phyloP scores from a whole-genome alignment of 2,113 vertebrate species.

The Catharus fuscescens region DNA sequence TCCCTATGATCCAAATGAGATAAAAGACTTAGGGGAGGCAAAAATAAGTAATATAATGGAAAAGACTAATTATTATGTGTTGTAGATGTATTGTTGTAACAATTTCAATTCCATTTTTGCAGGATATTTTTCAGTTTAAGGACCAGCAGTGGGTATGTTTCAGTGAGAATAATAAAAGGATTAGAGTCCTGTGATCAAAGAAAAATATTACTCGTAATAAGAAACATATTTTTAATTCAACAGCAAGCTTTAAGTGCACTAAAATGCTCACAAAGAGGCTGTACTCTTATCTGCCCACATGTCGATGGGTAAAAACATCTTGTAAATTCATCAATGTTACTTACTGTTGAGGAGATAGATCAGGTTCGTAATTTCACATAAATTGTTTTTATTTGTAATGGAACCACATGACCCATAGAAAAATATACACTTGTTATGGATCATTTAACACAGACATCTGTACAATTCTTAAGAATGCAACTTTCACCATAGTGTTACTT shows the following conservation, averaged over 20 bases:
- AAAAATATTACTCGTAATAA: not conserved
- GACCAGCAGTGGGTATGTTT: not conserved
- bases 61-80: not conserved
- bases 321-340: rapidly evolving
- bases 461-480: constrained; percentile 54
- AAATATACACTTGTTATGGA: constrained; percentile 28
- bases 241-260: not conserved
- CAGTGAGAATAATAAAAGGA: not conserved
- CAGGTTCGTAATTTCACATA: constrained; percentile 9
- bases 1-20: not conserved
- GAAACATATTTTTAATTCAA: not conserved
- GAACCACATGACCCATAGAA: constrained; percentile 3
- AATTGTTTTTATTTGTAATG: constrained; percentile 48
- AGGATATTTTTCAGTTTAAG: not conserved
- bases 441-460: constrained; percentile 61
- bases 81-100: not conserved
- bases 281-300: not conserved
- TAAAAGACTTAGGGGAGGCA: not conserved
- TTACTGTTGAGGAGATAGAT: not conserved
- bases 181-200: not conserved
- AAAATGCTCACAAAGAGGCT: not conserved
- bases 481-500: constrained; percentile 30
- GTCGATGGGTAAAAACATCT: not conserved
- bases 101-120: not conserved
- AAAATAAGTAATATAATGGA: not conserved